Conservation (phyloP, 2,888 invertebrate genomes). For the Oxytorus armatus region DNA sequence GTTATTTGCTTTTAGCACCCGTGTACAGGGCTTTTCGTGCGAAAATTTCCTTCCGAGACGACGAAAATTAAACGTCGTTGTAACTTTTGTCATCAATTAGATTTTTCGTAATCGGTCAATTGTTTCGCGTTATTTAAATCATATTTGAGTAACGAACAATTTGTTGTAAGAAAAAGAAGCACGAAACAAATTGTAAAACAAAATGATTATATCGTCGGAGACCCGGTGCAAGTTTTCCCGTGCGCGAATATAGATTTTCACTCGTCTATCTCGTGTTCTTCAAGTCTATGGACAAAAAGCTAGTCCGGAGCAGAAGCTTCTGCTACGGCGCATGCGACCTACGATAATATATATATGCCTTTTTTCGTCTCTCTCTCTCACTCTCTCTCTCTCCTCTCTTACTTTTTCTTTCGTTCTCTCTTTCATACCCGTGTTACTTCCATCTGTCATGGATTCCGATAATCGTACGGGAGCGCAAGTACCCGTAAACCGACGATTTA, state of each 20-base stretch:
- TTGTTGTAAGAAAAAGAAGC: too few species aligned
- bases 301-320: conserved; percentile 70
- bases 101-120: too few species aligned
- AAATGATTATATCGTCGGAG: too few species aligned
- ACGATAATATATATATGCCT: conserved; percentile 50
- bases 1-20: too few species aligned
- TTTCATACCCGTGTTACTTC: conserved; percentile 67
- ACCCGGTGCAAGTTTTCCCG: not conserved
- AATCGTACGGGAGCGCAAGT: conserved; percentile 79
- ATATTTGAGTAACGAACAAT: too few species aligned
- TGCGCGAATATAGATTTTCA: conserved; percentile 36
- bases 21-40: too few species aligned
- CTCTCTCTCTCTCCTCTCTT: not conserved
- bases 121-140: too few species aligned
- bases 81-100: too few species aligned
- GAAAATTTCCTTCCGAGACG: too few species aligned
- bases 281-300: conserved; percentile 55
- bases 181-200: too few species aligned
- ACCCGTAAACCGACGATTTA: conserved; percentile 77
- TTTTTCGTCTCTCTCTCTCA: conserved; percentile 8
- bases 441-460: conserved; percentile 83
- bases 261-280: conserved; percentile 54
- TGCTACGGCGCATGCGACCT: conserved; percentile 79
- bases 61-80: too few species aligned
- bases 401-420: conserved; percentile 42